phyloP scores from a whole-genome alignment of 2,888 invertebrate genomes.

The Brenthis daphne region DNA sequence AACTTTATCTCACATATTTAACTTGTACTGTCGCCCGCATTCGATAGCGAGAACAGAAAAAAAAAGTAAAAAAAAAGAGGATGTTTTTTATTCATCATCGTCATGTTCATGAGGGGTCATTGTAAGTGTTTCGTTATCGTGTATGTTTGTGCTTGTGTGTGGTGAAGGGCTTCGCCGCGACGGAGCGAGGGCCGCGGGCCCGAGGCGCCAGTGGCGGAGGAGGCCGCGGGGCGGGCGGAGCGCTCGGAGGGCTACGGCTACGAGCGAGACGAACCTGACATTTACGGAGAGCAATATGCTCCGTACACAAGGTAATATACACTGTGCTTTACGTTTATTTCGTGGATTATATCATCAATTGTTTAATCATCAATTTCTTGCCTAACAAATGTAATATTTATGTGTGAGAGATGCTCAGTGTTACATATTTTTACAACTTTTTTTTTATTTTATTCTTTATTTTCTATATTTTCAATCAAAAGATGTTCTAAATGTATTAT shows the following conservation, averaged over 20 bases:
- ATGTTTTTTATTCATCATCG: no score
- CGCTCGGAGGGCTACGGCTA: constrained; percentile 44
- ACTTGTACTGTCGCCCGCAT: no score
- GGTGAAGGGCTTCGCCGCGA: constrained; percentile 57
- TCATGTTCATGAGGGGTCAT: no score
- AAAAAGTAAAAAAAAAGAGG: no score
- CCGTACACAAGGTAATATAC: constrained; percentile 62
- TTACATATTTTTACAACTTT: no score
- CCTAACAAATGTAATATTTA: no score
- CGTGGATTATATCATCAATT: background rate
- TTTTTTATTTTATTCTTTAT: no score
- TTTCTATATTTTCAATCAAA: no score
- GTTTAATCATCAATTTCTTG: no score
- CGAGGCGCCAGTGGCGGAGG: constrained; percentile 38
- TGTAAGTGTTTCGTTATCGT: constrained; percentile 7
- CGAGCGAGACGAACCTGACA: constrained; percentile 69
- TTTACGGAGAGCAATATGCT: constrained; percentile 71
- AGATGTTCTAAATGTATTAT: background rate
- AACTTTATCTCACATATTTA: no score
- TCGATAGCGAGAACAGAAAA: no score
- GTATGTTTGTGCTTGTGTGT: constrained; percentile 42
- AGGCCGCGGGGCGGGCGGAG: constrained; percentile 39
- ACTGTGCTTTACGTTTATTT: background rate
- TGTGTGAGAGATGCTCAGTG: no score
- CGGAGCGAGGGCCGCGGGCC: constrained; percentile 55